Evolutionary conservation across 2,888 invertebrate genomes (phyloP).

Genomic region (Anthrax anthrax): DNA sequence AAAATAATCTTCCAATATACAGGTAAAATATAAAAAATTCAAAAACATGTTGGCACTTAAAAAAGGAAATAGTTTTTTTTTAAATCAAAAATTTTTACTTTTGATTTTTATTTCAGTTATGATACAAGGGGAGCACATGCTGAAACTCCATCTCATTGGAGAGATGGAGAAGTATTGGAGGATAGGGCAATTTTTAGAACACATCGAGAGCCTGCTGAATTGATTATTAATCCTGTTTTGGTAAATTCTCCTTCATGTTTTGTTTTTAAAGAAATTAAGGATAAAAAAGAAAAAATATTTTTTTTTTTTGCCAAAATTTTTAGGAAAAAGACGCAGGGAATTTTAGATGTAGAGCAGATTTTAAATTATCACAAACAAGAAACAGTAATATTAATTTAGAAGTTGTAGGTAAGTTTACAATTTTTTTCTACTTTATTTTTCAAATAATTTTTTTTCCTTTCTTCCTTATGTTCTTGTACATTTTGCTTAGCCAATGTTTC

Average conservation of each 20-base stretch:
- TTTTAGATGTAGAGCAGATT: slow-evolving; percentile 65
- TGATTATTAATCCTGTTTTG: slow-evolving; percentile 44
- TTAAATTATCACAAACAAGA: slow-evolving; percentile 60
- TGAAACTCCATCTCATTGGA: slow-evolving; percentile 46
- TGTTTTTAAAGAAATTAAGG: slow-evolving; percentile 1
- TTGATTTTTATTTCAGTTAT: slow-evolving; percentile 34
- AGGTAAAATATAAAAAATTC: slow-evolving; percentile 44
- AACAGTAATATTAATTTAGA: slow-evolving; percentile 64
- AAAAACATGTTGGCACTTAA: not conserved
- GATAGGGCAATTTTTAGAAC: slow-evolving; percentile 45
- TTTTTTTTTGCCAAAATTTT: slow-evolving; percentile 7
- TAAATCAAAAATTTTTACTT: not conserved
- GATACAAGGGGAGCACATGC: slow-evolving; percentile 44
- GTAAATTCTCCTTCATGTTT: slow-evolving; percentile 19
- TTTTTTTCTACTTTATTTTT: no score
- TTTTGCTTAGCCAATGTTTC: no score
- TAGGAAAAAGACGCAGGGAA: slow-evolving; percentile 54
- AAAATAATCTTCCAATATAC: slow-evolving; percentile 78
- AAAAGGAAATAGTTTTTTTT: not conserved
- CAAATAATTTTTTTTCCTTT: no score
- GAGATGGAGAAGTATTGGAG: slow-evolving; percentile 43
- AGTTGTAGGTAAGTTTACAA: slow-evolving; percentile 52
- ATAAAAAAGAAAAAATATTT: slow-evolving; percentile 16
- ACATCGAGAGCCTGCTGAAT: slow-evolving; percentile 42
- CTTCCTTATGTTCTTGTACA: no score